Percentiles rank a stretch among this genome's conserved stretches.
Conservation (phyloP, 1,140 invertebrate species). For the Mercenaria mercenaria region DNA sequence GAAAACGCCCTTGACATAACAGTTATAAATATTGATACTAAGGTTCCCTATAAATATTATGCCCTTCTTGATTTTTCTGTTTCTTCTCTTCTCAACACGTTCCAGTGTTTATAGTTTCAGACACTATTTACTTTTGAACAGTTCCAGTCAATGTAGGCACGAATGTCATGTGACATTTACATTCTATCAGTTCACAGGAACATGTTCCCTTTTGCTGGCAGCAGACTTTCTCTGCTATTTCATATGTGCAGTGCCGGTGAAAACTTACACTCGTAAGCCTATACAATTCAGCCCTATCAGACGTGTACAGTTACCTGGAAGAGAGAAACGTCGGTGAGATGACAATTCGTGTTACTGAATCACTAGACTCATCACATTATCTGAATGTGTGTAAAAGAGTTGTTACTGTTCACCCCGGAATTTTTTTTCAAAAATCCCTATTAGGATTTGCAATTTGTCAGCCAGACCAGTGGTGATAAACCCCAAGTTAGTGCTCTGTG, state of each 20-base stretch:
- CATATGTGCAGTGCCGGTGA: not conserved
- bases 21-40: not conserved
- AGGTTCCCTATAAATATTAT: not conserved
- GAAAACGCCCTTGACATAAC: not conserved
- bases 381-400: not conserved
- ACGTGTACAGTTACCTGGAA: not conserved
- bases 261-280: not conserved
- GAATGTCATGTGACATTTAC: not conserved
- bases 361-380: not conserved
- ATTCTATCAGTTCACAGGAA: not conserved
- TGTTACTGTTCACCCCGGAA: not conserved
- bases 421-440: not conserved
- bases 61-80: not conserved
- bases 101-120: not conserved
- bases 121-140: not conserved
- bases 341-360: not conserved
- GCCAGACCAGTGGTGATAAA: not conserved
- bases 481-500: not conserved
- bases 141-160: not conserved
- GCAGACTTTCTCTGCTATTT: not conserved
- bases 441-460: constrained; percentile 27
- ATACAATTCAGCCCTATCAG: not conserved
- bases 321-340: not conserved
- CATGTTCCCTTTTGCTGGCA: not conserved
- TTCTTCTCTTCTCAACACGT: not conserved